phyloP scores from a whole-genome alignment of 1,140 invertebrate species.

The Drosophila santomea region DNA sequence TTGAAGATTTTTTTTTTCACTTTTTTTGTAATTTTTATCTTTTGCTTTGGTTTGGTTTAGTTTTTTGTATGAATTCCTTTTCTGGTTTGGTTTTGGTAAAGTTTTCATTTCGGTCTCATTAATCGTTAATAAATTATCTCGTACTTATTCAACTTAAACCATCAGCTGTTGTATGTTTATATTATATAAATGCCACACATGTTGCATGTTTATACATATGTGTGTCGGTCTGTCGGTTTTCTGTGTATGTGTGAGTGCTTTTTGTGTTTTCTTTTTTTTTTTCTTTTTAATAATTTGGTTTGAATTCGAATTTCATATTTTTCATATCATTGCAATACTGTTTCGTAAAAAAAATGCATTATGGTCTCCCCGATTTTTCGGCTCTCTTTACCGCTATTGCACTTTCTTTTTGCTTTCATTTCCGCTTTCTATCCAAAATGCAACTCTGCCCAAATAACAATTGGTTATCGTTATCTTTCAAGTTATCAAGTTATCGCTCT shows the following conservation, averaged over 20 bases:
- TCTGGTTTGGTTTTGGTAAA: conserved; percentile 38
- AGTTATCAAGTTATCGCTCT: conserved; percentile 18
- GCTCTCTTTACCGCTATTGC: conserved; percentile 14
- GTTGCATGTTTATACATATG: conserved; percentile 33
- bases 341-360: conserved; percentile 51
- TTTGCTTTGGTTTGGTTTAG: conserved; percentile 45
- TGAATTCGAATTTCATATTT: conserved; percentile 19
- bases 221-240: conserved; percentile 45
- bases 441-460: conserved; percentile 17
- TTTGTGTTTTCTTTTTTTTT: conserved; percentile 20
- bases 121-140: conserved; percentile 78
- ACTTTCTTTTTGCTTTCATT: conserved; percentile 10
- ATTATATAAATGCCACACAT: conserved; percentile 80
- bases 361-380: conserved; percentile 19
- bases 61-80: conserved; percentile 55
- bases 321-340: conserved; percentile 62
- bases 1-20: conserved; percentile 78
- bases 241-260: conserved; percentile 35
- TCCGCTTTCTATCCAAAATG: conserved; percentile 5
- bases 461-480: conserved; percentile 12
- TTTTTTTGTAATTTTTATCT: conserved; percentile 54
- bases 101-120: conserved; percentile 49
- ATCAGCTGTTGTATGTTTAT: conserved; percentile 55
- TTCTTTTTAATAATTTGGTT: conserved; percentile 15
- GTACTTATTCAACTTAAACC: conserved; percentile 77